phyloP scores from a whole-genome alignment of 2,113 vertebrate genomes.

The Tetraodon nigroviridis region DNA sequence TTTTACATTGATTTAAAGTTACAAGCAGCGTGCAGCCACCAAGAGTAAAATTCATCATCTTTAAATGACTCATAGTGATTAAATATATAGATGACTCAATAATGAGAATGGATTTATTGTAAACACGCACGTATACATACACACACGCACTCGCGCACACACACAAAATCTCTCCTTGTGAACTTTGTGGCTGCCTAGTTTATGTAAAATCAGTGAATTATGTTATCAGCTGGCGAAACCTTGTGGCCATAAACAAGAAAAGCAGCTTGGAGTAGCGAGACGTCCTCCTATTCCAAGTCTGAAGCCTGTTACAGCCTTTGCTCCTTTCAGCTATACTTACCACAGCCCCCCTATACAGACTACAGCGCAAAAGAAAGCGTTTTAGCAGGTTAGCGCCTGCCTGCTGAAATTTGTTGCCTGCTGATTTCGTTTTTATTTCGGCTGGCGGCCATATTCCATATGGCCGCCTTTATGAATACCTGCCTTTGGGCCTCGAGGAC shows the following conservation, averaged over 20 bases:
- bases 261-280: slow-evolving; percentile 53
- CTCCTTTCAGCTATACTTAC: slow-evolving; percentile 42
- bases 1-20: slow-evolving; percentile 45
- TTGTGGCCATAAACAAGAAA: slow-evolving; percentile 48
- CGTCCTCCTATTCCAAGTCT: slow-evolving; percentile 48
- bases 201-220: slow-evolving; percentile 49
- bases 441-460: slow-evolving; percentile 39
- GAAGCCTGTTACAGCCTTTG: slow-evolving; percentile 29
- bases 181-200: slow-evolving; percentile 16
- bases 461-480: slow-evolving; percentile 40
- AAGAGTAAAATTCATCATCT: background rate
- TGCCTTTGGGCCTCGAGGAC: slow-evolving; percentile 37
- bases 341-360: slow-evolving; percentile 35
- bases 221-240: slow-evolving; percentile 38
- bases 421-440: slow-evolving; percentile 27
- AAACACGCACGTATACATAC: too few species aligned
- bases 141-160: too few species aligned
- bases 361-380: slow-evolving; percentile 46
- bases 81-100: too few species aligned
- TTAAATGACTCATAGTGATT: background rate
- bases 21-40: slow-evolving; percentile 15
- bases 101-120: too few species aligned
- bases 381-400: slow-evolving; percentile 32
- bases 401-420: slow-evolving; percentile 14
- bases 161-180: slow-evolving; percentile 1